These are phyloP conservation scores for Cryptoprocta ferox DNA, from an alignment of 2,797 vertebrate species.

Conservation along the genomic window DNA sequence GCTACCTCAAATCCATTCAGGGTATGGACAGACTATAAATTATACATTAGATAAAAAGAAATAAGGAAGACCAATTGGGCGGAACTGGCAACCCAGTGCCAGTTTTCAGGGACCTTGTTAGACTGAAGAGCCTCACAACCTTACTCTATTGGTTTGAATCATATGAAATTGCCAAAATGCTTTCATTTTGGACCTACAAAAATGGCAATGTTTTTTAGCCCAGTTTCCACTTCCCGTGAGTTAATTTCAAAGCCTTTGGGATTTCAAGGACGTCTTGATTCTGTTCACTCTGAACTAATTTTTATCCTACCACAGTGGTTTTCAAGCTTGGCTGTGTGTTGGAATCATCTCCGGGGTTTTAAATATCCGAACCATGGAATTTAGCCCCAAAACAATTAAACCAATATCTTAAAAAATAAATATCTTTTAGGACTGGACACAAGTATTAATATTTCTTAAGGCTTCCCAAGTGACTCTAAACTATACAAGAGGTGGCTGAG, in stretches of 20 bases:
- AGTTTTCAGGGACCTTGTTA: background rate
- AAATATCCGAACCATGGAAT: background rate
- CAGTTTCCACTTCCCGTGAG: background rate
- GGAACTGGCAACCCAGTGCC: no score
- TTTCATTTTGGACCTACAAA: background rate
- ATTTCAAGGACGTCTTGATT: background rate
- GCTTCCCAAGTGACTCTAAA: background rate
- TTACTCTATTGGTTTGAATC: background rate
- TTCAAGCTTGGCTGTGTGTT: background rate
- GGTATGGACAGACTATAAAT: background rate
- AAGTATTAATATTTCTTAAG: background rate
- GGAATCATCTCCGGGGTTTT: background rate
- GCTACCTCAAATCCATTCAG: background rate
- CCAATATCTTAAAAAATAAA: background rate
- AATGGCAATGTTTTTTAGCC: background rate
- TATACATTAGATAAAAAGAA: background rate
- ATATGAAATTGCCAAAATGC: background rate
- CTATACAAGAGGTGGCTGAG: background rate
- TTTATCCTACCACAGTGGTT: background rate
- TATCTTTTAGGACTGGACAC: background rate
- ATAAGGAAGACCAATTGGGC: background rate
- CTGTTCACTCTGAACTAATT: background rate
- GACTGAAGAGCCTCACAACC: background rate
- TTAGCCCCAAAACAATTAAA: background rate
- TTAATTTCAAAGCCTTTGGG: background rate